Evolutionary conservation across 1,140 invertebrate genomes (phyloP).

Genomic region (Drosophila grimshawi): DNA sequence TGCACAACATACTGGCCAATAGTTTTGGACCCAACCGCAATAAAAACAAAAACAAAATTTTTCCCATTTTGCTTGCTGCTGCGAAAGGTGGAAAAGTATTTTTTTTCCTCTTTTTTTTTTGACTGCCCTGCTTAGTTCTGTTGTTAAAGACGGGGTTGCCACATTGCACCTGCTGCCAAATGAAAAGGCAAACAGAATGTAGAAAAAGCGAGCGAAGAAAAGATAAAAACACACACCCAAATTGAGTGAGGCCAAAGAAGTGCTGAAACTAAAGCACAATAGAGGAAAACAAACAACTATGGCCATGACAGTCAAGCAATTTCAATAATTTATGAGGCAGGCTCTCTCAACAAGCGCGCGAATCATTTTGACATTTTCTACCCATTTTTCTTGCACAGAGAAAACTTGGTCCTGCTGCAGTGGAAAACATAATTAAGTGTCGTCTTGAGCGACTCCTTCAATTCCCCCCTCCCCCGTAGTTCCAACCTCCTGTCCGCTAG

Average conservation of each 20-base stretch:
- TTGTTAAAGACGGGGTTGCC: constrained; percentile 66
- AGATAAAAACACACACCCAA: constrained; percentile 5
- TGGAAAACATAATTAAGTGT: constrained; percentile 79
- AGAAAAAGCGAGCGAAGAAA: constrained; percentile 1
- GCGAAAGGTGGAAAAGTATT: constrained; percentile 69
- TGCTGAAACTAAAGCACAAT: constrained; percentile 27
- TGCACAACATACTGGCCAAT: constrained; percentile 42
- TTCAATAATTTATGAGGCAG: constrained; percentile 78
- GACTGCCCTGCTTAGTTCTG: constrained; percentile 53
- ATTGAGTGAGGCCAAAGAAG: constrained; percentile 8
- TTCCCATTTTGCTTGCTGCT: constrained; percentile 14
- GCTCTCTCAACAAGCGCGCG: constrained; percentile 40
- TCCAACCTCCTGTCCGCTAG: constrained; percentile 22
- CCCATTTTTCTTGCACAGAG: constrained; percentile 63
- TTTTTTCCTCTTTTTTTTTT: constrained; percentile 36
- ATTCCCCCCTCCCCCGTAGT: neutral
- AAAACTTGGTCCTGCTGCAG: constrained; percentile 55
- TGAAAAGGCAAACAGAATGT: constrained; percentile 58
- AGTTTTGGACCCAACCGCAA: constrained; percentile 60
- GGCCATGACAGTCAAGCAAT: constrained; percentile 73
- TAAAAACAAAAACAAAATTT: constrained; percentile 19
- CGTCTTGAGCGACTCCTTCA: constrained; percentile 61
- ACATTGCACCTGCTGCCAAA: constrained; percentile 72
- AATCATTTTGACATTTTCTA: constrained; percentile 77
- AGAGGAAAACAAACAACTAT: constrained; percentile 48